Base-by-base conservation (phyloP, 2,113 vertebrate species). In the Ancistrus triradiatus region DNA sequence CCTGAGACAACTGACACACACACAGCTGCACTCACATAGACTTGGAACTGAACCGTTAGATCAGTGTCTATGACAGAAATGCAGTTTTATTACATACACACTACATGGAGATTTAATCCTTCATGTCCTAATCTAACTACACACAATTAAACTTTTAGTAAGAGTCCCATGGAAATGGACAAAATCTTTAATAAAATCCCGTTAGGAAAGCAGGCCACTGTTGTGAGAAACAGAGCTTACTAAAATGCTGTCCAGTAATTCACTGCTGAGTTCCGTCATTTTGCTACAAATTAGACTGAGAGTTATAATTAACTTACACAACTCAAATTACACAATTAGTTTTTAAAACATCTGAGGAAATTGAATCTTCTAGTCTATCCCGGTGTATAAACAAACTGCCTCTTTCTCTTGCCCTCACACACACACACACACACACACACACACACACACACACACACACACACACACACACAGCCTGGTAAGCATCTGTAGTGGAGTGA, bases 71-170 rank as follows among this genome's bases (percentile, higher is more conserved):
- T 31, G 27, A 3, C 27, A 31, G 3, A 3, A 31, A 31, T 4
- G 3, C 27, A 3, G 7, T 7, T 31, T 31, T 31, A 7, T n/a
- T n/a, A n/a, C n/a, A n/a, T n/a, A n/a, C n/a, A n/a, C n/a, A n/a
- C n/a, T n/a, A 37, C 9, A 37, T 21, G 9, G 38, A 42, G 18
- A 56, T 46, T 42, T 33, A 8, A 21, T 40, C 19, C 15, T 37
- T 69, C 59, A 31, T 24, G 27, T 40, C 35, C 47, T 51, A 18
- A 17, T 8, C 33, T 15, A 28, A 59, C 59, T 31, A 60, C 59
- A 13, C 6, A 42, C 13, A n/a, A 1, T 42, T n/a, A 42, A 42
- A 7, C 27, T 4, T 3, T 7, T 31, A 31, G 3, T 31, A 31
- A 31, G 7, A 7, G 7, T 31, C 7, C 7, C 3, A 31, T 7